Evolutionary conservation across 1,140 invertebrate species (phyloP).

Genomic region (Orius laevigatus): DNA sequence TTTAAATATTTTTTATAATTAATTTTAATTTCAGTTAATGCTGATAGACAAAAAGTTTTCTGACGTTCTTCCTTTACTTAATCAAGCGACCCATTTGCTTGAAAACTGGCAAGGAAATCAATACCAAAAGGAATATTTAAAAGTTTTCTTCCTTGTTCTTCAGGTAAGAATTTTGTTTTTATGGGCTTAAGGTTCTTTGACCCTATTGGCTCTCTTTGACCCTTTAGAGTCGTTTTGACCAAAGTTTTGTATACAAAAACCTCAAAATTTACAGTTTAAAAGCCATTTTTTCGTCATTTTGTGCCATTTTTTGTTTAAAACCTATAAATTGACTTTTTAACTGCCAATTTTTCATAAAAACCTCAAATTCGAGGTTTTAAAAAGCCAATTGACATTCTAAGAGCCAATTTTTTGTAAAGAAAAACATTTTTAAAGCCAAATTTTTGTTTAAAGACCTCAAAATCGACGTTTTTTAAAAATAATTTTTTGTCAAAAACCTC

Average conservation of each 20-base stretch:
- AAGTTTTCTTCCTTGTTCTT: constrained; percentile 89
- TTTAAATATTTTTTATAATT: constrained; percentile 9
- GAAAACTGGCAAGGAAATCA: constrained; percentile 72
- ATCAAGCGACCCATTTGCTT: constrained; percentile 70
- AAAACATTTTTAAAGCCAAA: too few species aligned
- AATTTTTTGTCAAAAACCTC: too few species aligned
- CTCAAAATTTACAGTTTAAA: background rate
- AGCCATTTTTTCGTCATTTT: background rate
- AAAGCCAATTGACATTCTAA: too few species aligned
- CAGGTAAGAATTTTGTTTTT: constrained; percentile 46
- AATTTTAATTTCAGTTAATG: constrained; percentile 46
- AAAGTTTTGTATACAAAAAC: background rate
- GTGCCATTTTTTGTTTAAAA: too few species aligned
- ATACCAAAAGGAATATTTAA: constrained; percentile 85
- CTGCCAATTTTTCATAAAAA: too few species aligned
- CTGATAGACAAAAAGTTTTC: constrained; percentile 79
- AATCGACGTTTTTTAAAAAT: too few species aligned
- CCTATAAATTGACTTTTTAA: too few species aligned
- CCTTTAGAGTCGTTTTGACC: background rate
- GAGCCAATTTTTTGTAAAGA: too few species aligned
- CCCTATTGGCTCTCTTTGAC: background rate
- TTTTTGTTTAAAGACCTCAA: too few species aligned
- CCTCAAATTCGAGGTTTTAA: too few species aligned
- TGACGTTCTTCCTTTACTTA: constrained; percentile 73
- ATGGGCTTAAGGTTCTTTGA: background rate